phyloP scores from a whole-genome alignment of 2,888 invertebrate genomes.

The Agrochola lota region DNA sequence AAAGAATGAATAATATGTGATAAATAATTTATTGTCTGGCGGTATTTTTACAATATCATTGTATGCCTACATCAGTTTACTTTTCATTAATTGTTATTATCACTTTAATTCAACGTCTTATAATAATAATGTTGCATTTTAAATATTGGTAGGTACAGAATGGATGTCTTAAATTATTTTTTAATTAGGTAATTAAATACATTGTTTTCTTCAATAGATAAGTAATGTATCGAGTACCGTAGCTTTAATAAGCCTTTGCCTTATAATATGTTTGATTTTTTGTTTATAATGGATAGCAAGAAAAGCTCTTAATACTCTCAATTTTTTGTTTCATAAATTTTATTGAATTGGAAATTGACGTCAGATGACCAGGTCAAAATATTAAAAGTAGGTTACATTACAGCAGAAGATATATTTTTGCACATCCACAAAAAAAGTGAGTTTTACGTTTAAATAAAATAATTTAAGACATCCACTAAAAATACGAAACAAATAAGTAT shows the following conservation, averaged over 20 bases:
- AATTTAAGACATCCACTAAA: conserved; percentile 55
- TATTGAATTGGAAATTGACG: background rate
- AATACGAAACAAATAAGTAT: conserved; percentile 57
- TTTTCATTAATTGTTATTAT: conserved; percentile 76
- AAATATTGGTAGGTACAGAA: conserved; percentile 62
- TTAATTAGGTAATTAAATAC: background rate
- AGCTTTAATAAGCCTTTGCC: background rate
- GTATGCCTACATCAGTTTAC: conserved; percentile 84
- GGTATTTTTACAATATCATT: conserved; percentile 90
- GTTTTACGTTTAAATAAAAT: conserved; percentile 16
- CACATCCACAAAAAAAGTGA: too few species aligned
- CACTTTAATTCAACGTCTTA: conserved; percentile 74
- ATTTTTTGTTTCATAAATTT: background rate
- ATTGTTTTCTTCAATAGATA: too few species aligned
- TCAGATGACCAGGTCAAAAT: background rate
- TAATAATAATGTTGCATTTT: conserved; percentile 67
- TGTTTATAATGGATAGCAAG: background rate
- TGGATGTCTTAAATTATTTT: conserved; percentile 53
- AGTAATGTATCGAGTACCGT: too few species aligned
- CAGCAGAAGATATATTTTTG: background rate
- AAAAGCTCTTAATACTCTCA: background rate
- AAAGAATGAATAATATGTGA: conserved; percentile 83
- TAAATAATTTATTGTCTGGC: conserved; percentile 91
- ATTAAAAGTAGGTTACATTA: background rate
- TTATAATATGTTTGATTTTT: background rate